Conservation (phyloP, 2,888 invertebrate genomes). For the Leuctra nigra region DNA sequence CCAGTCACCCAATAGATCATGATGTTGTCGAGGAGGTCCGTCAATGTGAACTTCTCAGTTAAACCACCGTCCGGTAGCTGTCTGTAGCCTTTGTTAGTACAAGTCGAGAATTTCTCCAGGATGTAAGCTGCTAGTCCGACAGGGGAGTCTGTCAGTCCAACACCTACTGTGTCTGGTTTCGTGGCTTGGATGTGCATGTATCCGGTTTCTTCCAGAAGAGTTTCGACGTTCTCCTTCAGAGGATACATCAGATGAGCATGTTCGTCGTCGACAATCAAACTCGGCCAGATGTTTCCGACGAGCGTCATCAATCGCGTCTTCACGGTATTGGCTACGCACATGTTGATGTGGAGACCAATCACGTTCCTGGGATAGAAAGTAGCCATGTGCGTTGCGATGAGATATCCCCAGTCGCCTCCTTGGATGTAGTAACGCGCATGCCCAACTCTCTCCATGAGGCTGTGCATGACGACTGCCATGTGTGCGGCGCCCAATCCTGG, state of each 20-base stretch:
- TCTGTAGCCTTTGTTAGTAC: conserved; percentile 42
- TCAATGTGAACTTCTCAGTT: too few relatives aligned
- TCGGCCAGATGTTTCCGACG: conserved; percentile 34
- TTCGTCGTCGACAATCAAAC: conserved; percentile 33
- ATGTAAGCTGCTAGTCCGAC: conserved; percentile 84
- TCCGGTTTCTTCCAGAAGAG: conserved; percentile 41
- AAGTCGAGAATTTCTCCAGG: conserved; percentile 78
- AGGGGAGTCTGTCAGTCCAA: conserved; percentile 67
- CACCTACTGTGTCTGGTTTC: too few relatives aligned
- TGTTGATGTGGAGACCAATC: conserved; percentile 57
- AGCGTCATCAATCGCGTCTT: conserved; percentile 31
- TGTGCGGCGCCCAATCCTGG: conserved; percentile 37
- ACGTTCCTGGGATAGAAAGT: conserved; percentile 52
- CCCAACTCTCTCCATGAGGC: conserved; percentile 64
- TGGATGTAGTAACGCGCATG: conserved; percentile 60
- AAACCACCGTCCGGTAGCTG: conserved; percentile 43
- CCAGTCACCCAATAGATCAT: conserved; percentile 77
- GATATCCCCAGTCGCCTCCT: conserved; percentile 78
- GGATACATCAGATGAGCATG: too few relatives aligned
- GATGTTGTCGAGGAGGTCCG: conserved; percentile 63
- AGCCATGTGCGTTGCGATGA: conserved; percentile 55
- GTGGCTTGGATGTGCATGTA: conserved; percentile 46
- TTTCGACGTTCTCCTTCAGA: conserved; percentile 30
- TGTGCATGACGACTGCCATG: conserved; percentile 52
- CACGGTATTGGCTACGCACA: conserved; percentile 43